Base-by-base conservation (phyloP, 2,113 vertebrate genomes). In the Zeus faber region DNA sequence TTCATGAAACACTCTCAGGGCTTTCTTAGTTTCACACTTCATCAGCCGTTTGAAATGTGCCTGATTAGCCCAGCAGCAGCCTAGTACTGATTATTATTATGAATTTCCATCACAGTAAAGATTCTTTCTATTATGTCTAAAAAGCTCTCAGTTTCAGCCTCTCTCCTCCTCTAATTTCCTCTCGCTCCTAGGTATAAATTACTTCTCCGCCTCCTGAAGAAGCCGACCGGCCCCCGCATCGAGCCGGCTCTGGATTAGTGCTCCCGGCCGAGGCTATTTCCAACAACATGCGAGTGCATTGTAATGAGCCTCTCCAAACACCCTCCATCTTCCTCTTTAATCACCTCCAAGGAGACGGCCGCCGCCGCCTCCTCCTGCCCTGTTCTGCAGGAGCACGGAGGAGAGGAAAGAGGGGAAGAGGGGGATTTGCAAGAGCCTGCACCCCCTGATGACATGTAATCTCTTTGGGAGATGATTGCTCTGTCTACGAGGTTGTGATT, bases 371-470 rank as follows among this genome's bases (percentile, higher is more conserved):
- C 60, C 60, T 77, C 45, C 2, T 62, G 76, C 79, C 62, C 76
- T 73, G 43, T 2, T 54, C 57, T 6, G 14, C 4, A 59, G 70
- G 67, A 67, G 65, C 56, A 64, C 49, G 10, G 46, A 46, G 61
- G 69, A 64, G 75, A 67, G 70, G 5, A 14, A 4, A 18, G 13
- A 22, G 20, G 22, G n/a, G 21, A 14, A 6, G 26, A 58, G 58
- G 72, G 65, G 86, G 83, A 87, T 90, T 89, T 90, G 78, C 72
- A 70, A 86, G 72, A 88, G 73, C 74, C 62, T 72, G 70, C 76
- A 80, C 85, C 71, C 75, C 61, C 14, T 84, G 86, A 88, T 89
- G 85, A 88, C 81, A 90, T 74, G 81, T 91, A 88, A 89, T 90
- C 85, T 89, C 75, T 81, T 61, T 60, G 68, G 81, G 84, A 81